Evolutionary conservation across 2,797 vertebrate genomes (phyloP).

Genomic region (Neostethus bicornis): DNA sequence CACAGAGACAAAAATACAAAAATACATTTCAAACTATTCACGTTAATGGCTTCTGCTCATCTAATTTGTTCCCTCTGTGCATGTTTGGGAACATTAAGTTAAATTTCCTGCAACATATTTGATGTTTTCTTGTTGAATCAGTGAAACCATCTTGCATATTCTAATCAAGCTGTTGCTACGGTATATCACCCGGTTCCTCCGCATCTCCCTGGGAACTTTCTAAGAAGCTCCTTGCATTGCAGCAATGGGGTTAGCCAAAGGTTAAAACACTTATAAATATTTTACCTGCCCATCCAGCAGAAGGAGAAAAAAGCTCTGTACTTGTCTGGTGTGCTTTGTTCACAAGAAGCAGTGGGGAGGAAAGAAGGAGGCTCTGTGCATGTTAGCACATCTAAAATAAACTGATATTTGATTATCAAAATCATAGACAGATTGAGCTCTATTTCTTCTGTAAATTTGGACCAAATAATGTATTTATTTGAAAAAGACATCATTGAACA

Average conservation of each 20-base stretch:
- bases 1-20: not conserved
- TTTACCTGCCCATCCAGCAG: slow-evolving; percentile 70
- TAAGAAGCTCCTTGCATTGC: slow-evolving; percentile 72
- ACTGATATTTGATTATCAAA: not conserved
- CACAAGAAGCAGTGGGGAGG: slow-evolving; percentile 52
- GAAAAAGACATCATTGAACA: too few species aligned
- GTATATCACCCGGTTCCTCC: slow-evolving; percentile 27
- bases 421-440: not conserved
- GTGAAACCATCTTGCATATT: slow-evolving; percentile 21
- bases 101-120: not conserved
- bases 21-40: not conserved
- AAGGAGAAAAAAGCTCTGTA: slow-evolving; percentile 49
- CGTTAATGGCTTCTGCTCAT: not conserved
- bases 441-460: too few species aligned
- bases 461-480: too few species aligned
- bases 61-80: not conserved
- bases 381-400: not conserved
- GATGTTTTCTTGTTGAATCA: not conserved
- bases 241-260: slow-evolving; percentile 77
- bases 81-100: not conserved
- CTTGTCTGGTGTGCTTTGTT: slow-evolving; percentile 59
- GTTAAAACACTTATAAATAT: slow-evolving; percentile 85
- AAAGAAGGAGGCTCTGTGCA: slow-evolving; percentile 28
- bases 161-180: not conserved
- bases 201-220: slow-evolving; percentile 65